Evolutionary conservation across 2,113 vertebrate genomes (phyloP).

Genomic region (Potamarius usumacintae): DNA sequence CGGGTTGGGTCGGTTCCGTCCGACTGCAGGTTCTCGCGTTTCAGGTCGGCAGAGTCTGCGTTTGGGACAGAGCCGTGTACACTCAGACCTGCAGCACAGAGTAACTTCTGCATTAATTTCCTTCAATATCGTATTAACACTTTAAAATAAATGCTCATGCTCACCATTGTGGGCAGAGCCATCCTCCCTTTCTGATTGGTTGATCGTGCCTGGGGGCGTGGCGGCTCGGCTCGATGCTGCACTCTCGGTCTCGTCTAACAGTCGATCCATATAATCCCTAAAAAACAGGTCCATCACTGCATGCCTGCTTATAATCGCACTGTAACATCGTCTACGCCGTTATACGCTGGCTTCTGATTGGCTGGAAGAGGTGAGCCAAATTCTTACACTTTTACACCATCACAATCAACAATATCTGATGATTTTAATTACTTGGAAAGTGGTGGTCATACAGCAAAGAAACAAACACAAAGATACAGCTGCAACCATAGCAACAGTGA

Average conservation of each 20-base stretch:
- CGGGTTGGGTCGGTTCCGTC: conserved; percentile 8
- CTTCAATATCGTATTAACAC: not conserved
- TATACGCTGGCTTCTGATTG: not conserved
- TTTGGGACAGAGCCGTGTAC: conserved; percentile 22
- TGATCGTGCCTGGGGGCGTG: conserved; percentile 85
- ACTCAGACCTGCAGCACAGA: conserved; percentile 24
- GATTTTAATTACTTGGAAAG: too few relatives aligned
- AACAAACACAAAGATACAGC: not conserved
- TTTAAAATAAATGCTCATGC: not conserved
- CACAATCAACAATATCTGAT: not conserved
- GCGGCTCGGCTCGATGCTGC: conserved; percentile 88
- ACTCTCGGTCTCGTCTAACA: conserved; percentile 94
- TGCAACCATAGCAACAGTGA: not conserved
- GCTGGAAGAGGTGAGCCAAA: not conserved
- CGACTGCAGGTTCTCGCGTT: not conserved
- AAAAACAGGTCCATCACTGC: conserved; percentile 19
- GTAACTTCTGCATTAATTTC: too few relatives aligned
- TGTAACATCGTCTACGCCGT: not conserved
- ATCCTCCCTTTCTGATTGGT: conserved; percentile 90
- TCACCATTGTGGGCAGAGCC: conserved; percentile 85
- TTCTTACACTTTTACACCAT: not conserved
- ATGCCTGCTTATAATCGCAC: not conserved
- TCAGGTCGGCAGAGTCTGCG: conserved; percentile 17
- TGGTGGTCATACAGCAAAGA: not conserved
- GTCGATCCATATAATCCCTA: conserved; percentile 97